Conservation (phyloP, 2,113 vertebrate genomes). For the Nothobranchius kuhntae region DNA sequence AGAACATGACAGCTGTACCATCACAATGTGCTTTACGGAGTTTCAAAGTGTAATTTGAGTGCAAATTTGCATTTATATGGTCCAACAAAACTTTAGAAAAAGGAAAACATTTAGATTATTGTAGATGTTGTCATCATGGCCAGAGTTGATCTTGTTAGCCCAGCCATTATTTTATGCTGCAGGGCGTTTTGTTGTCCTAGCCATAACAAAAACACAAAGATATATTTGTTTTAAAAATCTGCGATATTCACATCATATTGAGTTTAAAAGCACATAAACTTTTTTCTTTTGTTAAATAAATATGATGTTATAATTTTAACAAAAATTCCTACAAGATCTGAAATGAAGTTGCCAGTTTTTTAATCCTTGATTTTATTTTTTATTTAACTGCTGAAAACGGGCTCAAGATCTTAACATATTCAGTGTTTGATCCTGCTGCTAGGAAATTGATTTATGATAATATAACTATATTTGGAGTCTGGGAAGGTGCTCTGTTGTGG, state of each 20-base stretch:
- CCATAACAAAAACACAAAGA: too few relatives aligned
- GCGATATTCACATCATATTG: too few relatives aligned
- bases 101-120: background rate
- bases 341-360: too few relatives aligned
- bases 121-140: background rate
- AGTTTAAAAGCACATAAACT: too few relatives aligned
- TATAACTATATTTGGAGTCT: slow-evolving; percentile 23
- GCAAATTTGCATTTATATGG: background rate
- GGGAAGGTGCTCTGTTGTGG: slow-evolving; percentile 12
- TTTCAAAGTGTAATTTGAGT: background rate
- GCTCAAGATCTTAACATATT: too few relatives aligned
- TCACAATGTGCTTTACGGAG: background rate
- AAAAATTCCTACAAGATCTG: too few relatives aligned
- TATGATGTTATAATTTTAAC: too few relatives aligned
- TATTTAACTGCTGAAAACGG: background rate
- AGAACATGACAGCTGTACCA: background rate
- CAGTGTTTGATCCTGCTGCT: background rate
- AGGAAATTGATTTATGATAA: background rate
- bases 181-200: too few relatives aligned
- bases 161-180: background rate
- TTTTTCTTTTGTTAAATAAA: too few relatives aligned
- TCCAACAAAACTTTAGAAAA: background rate
- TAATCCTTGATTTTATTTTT: too few relatives aligned
- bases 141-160: background rate
- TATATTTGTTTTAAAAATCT: too few relatives aligned